These are phyloP conservation scores for Eospalax fontanierii DNA, from an alignment of 2,797 vertebrate genomes.

Conservation along the genomic window DNA sequence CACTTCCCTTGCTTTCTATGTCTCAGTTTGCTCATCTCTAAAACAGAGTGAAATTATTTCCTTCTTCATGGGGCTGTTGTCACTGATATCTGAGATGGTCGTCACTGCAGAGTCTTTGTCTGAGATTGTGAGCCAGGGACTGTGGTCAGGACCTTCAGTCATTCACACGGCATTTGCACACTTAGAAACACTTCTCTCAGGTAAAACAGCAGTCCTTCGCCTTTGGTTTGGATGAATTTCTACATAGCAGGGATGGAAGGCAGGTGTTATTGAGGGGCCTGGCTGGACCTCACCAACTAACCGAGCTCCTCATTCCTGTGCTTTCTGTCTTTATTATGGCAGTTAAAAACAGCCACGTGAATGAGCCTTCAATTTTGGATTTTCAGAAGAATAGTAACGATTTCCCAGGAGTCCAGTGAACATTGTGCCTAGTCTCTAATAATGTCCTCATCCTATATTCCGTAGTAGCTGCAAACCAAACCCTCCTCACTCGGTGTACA, in stretches of 20 bases:
- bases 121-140: neutral
- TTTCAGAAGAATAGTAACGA: neutral
- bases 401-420: neutral
- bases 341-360: neutral
- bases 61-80: neutral
- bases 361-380: neutral
- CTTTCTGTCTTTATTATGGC: neutral
- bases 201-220: neutral
- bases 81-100: too few relatives aligned
- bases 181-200: neutral
- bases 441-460: neutral
- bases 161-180: neutral
- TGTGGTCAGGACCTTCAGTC: neutral
- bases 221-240: neutral
- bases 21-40: neutral
- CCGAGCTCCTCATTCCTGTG: neutral
- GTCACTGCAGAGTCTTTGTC: neutral
- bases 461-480: neutral
- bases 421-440: neutral
- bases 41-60: neutral
- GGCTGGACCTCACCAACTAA: neutral
- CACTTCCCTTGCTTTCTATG: neutral
- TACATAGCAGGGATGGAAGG: neutral
- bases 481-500: neutral
- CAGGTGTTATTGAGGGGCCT: neutral